A percentile compares a stretch with the other conserved stretches of the same genome.
These are phyloP conservation scores for Chaetoderma sp. DNA, from an alignment of 2,888 invertebrate genomes.

Conservation along the genomic window DNA sequence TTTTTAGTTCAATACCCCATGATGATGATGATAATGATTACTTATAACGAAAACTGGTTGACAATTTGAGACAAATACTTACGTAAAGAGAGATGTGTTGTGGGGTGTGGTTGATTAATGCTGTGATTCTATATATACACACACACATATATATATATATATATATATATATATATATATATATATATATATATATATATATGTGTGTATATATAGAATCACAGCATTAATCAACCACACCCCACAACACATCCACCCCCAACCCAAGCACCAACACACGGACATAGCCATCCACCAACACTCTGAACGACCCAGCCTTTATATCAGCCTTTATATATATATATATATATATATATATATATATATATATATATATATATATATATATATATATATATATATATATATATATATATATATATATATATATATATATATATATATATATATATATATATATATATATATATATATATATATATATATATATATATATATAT, in stretches of 20 bases:
- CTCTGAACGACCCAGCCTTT: not conserved
- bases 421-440: slow-evolving; percentile 7
- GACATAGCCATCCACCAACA: not conserved
- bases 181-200: not conserved
- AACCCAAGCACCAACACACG: not conserved
- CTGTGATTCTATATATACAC: not conserved
- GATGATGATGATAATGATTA: no score
- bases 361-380: slow-evolving; percentile 8
- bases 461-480: slow-evolving; percentile 9
- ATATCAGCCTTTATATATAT: no score
- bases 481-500: slow-evolving; percentile 5
- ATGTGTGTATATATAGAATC: not conserved
- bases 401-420: slow-evolving; percentile 7
- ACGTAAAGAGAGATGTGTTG: no score
- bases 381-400: slow-evolving; percentile 5
- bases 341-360: slow-evolving; percentile 7
- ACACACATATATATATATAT: not conserved
- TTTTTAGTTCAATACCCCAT: no score
- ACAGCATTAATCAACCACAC: not conserved
- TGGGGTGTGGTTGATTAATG: not conserved
- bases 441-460: slow-evolving; percentile 9
- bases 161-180: not conserved
- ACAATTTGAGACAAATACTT: no score
- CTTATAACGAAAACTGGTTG: no score
- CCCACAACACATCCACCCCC: not conserved